These are phyloP conservation scores for Xiphophorus maculatus DNA, from an alignment of 2,113 vertebrate genomes.

Conservation along the genomic window DNA sequence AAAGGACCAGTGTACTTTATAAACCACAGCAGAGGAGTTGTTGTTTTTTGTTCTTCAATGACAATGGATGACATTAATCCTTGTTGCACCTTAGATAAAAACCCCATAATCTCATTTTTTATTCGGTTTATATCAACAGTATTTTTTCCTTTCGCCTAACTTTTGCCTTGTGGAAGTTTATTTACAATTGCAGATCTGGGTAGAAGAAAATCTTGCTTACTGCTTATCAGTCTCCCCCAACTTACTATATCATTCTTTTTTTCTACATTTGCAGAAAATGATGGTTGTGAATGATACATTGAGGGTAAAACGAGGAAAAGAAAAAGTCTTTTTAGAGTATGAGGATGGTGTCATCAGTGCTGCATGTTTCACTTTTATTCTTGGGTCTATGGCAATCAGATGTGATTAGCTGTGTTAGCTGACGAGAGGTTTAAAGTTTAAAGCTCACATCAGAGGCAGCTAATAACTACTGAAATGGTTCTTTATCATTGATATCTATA, in stretches of 20 bases:
- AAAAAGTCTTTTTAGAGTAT: conserved; percentile 59
- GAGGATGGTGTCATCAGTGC: conserved; percentile 62
- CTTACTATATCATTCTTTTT: conserved; percentile 37
- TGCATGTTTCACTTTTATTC: conserved; percentile 60
- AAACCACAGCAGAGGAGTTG: no score
- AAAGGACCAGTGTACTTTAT: no score
- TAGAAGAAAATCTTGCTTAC: neutral
- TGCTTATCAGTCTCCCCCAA: conserved; percentile 36
- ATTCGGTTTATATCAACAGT: neutral
- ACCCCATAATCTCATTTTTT: neutral
- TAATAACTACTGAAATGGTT: conserved; percentile 34
- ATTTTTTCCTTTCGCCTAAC: neutral
- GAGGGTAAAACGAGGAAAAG: conserved; percentile 54
- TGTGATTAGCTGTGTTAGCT: conserved; percentile 51
- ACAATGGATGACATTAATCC: no score
- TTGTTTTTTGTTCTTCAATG: neutral
- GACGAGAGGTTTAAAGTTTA: conserved; percentile 27
- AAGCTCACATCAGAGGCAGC: conserved; percentile 45
- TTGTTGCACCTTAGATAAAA: neutral
- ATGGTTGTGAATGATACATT: conserved; percentile 8
- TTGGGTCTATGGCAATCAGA: conserved; percentile 34
- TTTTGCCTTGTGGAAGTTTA: neutral
- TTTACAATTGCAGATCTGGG: conserved; percentile 79
- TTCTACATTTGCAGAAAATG: conserved; percentile 12
- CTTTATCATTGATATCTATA: neutral